Evolutionary conservation across 2,888 invertebrate species (phyloP).

Genomic region (Synergus laeviventris): DNA sequence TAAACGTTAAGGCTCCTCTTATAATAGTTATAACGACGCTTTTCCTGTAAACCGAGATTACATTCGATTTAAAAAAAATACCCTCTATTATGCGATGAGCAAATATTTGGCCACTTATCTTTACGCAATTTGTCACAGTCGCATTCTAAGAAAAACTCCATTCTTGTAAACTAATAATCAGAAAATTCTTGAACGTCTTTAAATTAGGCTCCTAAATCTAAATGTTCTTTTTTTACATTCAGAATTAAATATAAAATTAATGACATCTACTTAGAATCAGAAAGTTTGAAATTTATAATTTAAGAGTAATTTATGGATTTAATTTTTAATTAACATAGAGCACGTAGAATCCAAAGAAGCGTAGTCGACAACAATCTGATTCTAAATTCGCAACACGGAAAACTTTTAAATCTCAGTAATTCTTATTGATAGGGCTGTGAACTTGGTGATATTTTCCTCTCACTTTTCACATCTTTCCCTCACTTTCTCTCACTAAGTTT

Average conservation of each 20-base stretch:
- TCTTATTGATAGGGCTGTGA: slow-evolving; percentile 6
- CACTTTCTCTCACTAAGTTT: slow-evolving; percentile 4
- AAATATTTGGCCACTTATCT: not conserved
- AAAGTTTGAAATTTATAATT: slow-evolving; percentile 8
- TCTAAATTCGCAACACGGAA: slow-evolving; percentile 19
- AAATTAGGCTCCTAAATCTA: not conserved
- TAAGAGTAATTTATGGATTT: slow-evolving; percentile 1
- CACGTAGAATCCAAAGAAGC: slow-evolving; percentile 30
- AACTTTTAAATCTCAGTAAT: slow-evolving; percentile 8
- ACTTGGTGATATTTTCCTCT: slow-evolving; percentile 1
- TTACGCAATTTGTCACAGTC: slow-evolving; percentile 26
- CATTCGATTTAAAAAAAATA: not conserved
- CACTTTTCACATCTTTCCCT: slow-evolving; percentile 19
- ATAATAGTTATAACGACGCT: slow-evolving; percentile 21
- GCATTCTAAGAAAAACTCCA: not conserved
- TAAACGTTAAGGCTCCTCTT: slow-evolving; percentile 38
- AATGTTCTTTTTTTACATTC: slow-evolving; percentile 7
- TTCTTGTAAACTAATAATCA: not conserved
- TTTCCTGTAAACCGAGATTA: slow-evolving; percentile 35
- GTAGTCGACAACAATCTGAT: slow-evolving; percentile 27
- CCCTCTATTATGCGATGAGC: slow-evolving; percentile 27
- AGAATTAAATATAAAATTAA: slow-evolving; percentile 19
- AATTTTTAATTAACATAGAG: slow-evolving; percentile 21
- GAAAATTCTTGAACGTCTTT: slow-evolving; percentile 12
- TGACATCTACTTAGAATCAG: slow-evolving; percentile 28